phyloP scores from a whole-genome alignment of 2,113 vertebrate genomes.

The Gnathonemus echidnorhynchus region DNA sequence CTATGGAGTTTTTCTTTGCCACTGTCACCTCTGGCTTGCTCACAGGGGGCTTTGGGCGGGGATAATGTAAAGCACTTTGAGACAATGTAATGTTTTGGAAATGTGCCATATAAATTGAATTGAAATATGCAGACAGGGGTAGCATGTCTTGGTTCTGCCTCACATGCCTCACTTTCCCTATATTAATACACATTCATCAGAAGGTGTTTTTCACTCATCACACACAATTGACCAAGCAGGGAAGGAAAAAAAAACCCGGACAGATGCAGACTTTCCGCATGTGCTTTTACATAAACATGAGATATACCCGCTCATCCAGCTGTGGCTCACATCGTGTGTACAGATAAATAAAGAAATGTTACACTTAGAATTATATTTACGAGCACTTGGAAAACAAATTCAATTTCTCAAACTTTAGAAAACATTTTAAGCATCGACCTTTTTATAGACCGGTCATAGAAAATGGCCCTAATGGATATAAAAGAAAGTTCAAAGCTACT shows the following conservation, averaged over 20 bases:
- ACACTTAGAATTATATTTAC: background rate
- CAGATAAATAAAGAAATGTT: background rate
- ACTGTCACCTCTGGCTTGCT: background rate
- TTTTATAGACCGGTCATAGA: background rate
- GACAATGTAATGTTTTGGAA: background rate
- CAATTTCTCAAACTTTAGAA: background rate
- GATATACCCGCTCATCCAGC: background rate
- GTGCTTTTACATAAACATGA: background rate
- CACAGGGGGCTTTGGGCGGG: no score
- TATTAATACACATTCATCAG: slow-evolving; percentile 27
- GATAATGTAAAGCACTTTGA: background rate
- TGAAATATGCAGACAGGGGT: background rate
- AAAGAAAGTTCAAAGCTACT: background rate
- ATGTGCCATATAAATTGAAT: background rate
- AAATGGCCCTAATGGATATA: background rate
- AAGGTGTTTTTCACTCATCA: slow-evolving; percentile 13
- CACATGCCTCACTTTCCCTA: background rate
- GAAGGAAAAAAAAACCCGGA: background rate
- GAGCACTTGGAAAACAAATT: background rate
- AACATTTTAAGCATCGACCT: background rate
- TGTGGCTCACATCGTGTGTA: background rate
- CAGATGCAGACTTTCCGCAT: background rate
- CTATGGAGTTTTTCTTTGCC: background rate
- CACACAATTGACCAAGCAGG: background rate
- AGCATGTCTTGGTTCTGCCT: slow-evolving; percentile 13